Percentiles rank a stretch among this genome's conserved stretches.
These are phyloP conservation scores for Drosophila setosimentum DNA, from an alignment of 2,888 invertebrate genomes.

Conservation along the genomic window DNA sequence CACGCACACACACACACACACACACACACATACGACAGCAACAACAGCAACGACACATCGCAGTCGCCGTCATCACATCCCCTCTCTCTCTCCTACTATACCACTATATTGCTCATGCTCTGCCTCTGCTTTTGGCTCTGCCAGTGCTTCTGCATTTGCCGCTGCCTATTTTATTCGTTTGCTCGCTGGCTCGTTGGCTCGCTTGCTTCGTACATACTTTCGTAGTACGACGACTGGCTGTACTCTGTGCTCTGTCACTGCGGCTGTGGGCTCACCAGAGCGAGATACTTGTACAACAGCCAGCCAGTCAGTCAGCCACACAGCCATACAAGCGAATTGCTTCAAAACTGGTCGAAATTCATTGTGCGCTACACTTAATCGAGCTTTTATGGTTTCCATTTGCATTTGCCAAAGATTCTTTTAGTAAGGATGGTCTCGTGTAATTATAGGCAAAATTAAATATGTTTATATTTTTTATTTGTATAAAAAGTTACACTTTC, in stretches of 20 bases:
- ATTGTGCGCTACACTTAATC: slow-evolving; percentile 38
- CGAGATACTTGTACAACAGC: slow-evolving; percentile 50
- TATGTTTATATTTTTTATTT: background rate
- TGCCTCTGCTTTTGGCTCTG: slow-evolving; percentile 5
- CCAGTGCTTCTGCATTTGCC: slow-evolving; percentile 26
- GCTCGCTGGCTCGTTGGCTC: slow-evolving; percentile 51
- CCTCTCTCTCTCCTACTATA: background rate
- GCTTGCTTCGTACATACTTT: slow-evolving; percentile 48
- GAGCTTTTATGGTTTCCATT: slow-evolving; percentile 31
- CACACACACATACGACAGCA: background rate
- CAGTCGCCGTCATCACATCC: slow-evolving; percentile 48
- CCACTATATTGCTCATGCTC: background rate
- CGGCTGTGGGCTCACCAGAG: slow-evolving; percentile 57
- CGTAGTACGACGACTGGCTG: slow-evolving; percentile 59
- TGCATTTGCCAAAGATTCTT: background rate
- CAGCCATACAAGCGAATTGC: slow-evolving; percentile 48
- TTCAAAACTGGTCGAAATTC: slow-evolving; percentile 51
- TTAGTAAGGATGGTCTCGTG: background rate
- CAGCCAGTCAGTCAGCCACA: slow-evolving; percentile 27
- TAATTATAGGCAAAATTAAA: background rate
- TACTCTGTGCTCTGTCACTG: slow-evolving; percentile 46
- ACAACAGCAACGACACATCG: slow-evolving; percentile 43
- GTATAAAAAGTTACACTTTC: background rate
- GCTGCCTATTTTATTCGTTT: slow-evolving; percentile 60
- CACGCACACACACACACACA: background rate